These are phyloP conservation scores for Scalopus aquaticus DNA, from an alignment of 2,113 vertebrate genomes.

Conservation along the genomic window DNA sequence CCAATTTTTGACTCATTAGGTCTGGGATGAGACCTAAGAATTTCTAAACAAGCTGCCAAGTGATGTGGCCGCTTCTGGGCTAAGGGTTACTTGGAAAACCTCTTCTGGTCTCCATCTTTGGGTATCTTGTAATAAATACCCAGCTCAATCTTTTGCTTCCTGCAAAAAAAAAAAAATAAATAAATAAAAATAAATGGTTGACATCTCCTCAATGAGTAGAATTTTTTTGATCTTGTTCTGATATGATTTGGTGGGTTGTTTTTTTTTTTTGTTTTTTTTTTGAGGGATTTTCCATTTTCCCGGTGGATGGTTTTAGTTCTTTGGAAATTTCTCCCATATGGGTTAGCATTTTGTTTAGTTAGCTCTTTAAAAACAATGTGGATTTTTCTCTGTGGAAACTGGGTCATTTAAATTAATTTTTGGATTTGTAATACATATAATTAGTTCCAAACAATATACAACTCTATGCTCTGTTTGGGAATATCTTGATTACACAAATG, in stretches of 20 bases:
- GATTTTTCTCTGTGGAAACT: constrained; percentile 52
- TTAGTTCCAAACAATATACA: constrained; percentile 73
- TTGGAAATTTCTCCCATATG: constrained; percentile 58
- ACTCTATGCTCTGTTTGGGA: constrained; percentile 72
- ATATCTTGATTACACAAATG: constrained; percentile 75
- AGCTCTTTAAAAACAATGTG: constrained; percentile 66
- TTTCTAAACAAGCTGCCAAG: not conserved
- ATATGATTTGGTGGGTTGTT: not conserved
- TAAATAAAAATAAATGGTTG: not conserved
- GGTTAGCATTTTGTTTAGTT: constrained; percentile 66
- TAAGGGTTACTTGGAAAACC: not conserved
- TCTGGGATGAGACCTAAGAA: not conserved
- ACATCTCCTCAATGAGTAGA: not conserved
- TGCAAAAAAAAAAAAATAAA: no score
- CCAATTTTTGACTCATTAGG: not conserved
- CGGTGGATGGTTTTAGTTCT: constrained; percentile 47
- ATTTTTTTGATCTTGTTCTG: constrained; percentile 20
- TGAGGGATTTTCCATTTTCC: constrained; percentile 1
- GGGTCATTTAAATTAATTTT: constrained; percentile 76
- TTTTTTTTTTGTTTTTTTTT: not conserved
- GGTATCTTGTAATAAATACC: not conserved
- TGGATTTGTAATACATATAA: constrained; percentile 74
- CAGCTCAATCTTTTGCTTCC: not conserved
- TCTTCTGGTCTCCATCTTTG: not conserved
- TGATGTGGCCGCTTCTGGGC: no score